These are phyloP conservation scores for Ophioderma brevispina DNA, from an alignment of 35 echinoderm and acorn worm species.

Conservation along the genomic window DNA sequence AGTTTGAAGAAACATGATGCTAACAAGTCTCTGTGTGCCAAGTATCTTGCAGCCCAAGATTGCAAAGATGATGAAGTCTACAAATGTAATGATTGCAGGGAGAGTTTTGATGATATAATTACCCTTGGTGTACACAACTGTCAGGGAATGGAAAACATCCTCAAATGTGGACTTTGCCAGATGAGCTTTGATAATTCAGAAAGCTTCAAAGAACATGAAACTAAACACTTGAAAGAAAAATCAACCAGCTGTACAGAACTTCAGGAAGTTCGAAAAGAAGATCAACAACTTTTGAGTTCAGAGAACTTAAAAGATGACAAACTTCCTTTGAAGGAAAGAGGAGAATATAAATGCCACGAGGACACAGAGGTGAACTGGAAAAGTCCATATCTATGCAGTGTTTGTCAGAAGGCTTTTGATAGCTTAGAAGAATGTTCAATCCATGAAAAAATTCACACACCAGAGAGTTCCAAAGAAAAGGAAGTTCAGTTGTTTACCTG, in stretches of 20 bases:
- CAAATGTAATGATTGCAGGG: neutral
- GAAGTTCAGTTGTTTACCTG: neutral
- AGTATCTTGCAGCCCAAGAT: neutral
- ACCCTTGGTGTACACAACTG: neutral
- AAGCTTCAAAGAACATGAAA: neutral
- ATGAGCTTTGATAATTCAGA: neutral
- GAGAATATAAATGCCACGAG: neutral
- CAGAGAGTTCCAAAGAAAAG: too few relatives aligned
- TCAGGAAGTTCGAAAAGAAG: too few relatives aligned
- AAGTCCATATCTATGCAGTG: too few relatives aligned
- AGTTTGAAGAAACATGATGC: neutral
- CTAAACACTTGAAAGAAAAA: too few relatives aligned
- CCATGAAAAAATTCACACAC: too few relatives aligned
- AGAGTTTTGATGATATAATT: neutral
- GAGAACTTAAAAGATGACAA: too few relatives aligned
- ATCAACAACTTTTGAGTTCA: too few relatives aligned
- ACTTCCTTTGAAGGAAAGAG: too few relatives aligned
- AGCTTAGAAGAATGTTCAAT: too few relatives aligned
- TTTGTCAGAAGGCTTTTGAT: too few relatives aligned
- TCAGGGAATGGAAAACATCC: neutral
- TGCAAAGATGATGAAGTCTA: neutral
- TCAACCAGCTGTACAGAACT: too few relatives aligned
- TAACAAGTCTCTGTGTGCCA: neutral
- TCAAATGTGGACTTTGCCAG: neutral
- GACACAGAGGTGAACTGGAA: too few relatives aligned